phyloP scores from a whole-genome alignment of 2,888 invertebrate species.

The Lomographa bimaculata region DNA sequence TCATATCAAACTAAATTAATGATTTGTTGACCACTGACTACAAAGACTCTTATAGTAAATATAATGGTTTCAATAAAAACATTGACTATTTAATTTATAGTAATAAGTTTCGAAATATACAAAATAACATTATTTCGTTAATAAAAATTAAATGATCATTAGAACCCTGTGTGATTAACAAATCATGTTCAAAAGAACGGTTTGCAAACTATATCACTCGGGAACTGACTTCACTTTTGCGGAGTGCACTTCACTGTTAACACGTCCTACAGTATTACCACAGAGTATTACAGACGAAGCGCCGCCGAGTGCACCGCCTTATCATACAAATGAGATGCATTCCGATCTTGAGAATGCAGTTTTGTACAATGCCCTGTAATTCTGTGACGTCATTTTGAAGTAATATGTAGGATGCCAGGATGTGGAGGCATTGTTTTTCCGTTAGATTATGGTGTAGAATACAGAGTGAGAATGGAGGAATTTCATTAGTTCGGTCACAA shows the following conservation, averaged over 20 bases:
- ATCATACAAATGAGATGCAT: constrained; percentile 66
- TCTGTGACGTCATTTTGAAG: constrained; percentile 45
- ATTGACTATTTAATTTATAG: too few species aligned
- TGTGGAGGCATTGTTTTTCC: constrained; percentile 25
- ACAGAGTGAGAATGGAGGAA: constrained; percentile 16
- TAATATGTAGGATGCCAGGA: constrained; percentile 29
- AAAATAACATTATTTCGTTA: too few species aligned
- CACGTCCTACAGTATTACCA: constrained; percentile 59
- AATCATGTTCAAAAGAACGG: not conserved
- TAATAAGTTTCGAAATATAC: too few species aligned
- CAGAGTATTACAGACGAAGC: constrained; percentile 60
- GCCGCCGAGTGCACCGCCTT: constrained; percentile 52
- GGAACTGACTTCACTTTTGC: too few species aligned
- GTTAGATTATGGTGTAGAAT: constrained; percentile 24
- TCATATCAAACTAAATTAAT: too few species aligned
- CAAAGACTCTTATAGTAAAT: too few species aligned
- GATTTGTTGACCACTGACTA: too few species aligned
- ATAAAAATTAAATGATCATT: too few species aligned
- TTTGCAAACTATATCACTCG: not conserved
- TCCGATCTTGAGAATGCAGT: constrained; percentile 43
- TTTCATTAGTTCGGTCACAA: constrained; percentile 6
- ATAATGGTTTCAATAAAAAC: too few species aligned
- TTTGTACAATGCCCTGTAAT: constrained; percentile 38
- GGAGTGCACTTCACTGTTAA: constrained; percentile 51
- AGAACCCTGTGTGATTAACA: too few species aligned